Evolutionary conservation across 2,888 invertebrate species (phyloP), one percentile per base, ranked within the genome.

Genomic region (Spodoptera littoralis): DNA sequence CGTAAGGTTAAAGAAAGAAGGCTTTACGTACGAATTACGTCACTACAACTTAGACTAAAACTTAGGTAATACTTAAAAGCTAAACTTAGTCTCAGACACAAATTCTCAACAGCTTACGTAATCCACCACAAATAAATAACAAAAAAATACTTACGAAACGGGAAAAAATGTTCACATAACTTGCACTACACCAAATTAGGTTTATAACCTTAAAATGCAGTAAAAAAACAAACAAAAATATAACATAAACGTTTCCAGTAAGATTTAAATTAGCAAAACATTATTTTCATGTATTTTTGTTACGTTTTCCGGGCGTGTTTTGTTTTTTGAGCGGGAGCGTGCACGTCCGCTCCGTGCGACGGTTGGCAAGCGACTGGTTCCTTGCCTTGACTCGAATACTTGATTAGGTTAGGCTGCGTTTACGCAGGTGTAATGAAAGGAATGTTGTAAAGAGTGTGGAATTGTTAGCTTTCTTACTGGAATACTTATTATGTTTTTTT

Each of bases 391-490:
- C 76, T 79, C 49, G 70, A 79, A 80, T 82, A 81, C 73, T 69
- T 73, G 79, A 81, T 85, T 83, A 75, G 62, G 67, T 86, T 79
- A 88, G 79, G 90, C 74, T 84, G 87, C 84, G 88, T 82, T 11
- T 76, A 88, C 84, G 84, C 85, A 85, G 84, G 83, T 80, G 79
- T 18, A 12, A 27, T 47, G 80, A 13, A 60, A 44, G 54, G 70
- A 73, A 70, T 67, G 71, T 44, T 50, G 49, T 55, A 56, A 57
- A 48, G 47, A 43, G 50, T 30, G 52, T 62, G 59, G 48, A 53
- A 57, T 46, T 54, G 50, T 36, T 54, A 36, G 36, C 36, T 36
- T 36, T 36, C 36, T 36, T 36, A 36, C 36, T 9, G 6, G 6
- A 36, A 36, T 36, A 36, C 36, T 36, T 36, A 36, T 9, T 36